Conservation (phyloP, 2,797 vertebrate species). For the Enteromius fasciolatus region DNA sequence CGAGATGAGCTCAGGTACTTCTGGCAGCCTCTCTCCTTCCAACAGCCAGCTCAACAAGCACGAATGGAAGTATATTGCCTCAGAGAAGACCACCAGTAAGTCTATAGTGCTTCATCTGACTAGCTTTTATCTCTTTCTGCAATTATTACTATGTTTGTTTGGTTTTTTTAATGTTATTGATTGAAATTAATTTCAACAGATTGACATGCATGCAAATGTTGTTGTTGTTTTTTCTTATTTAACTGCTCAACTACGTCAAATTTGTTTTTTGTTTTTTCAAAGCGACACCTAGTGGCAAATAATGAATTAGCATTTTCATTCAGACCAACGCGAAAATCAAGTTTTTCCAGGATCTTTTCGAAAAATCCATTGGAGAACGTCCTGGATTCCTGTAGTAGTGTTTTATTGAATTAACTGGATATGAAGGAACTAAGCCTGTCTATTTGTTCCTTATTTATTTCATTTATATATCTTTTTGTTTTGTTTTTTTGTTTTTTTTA, state of each 20-base stretch:
- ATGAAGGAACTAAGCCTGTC: not conserved
- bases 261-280: too few species aligned
- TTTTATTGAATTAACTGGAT: not conserved
- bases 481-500: constrained; percentile 55
- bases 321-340: too few species aligned
- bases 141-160: not conserved
- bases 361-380: too few species aligned
- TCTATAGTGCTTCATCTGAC: constrained; percentile 10
- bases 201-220: too few species aligned
- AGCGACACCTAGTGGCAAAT: too few species aligned
- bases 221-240: too few species aligned
- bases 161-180: not conserved
- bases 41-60: constrained; percentile 84
- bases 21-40: constrained; percentile 88
- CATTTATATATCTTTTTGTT: too few species aligned
- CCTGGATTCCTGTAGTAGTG: not conserved
- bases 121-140: not conserved
- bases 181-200: too few species aligned
- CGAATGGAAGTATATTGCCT: constrained; percentile 98
- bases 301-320: too few species aligned
- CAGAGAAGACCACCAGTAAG: constrained; percentile 96
- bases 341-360: too few species aligned
- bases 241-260: too few species aligned
- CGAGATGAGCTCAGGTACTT: constrained; percentile 89
- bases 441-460: not conserved